Conservation (phyloP, 2,797 vertebrate species). For the Rhinatrema bivittatum region DNA sequence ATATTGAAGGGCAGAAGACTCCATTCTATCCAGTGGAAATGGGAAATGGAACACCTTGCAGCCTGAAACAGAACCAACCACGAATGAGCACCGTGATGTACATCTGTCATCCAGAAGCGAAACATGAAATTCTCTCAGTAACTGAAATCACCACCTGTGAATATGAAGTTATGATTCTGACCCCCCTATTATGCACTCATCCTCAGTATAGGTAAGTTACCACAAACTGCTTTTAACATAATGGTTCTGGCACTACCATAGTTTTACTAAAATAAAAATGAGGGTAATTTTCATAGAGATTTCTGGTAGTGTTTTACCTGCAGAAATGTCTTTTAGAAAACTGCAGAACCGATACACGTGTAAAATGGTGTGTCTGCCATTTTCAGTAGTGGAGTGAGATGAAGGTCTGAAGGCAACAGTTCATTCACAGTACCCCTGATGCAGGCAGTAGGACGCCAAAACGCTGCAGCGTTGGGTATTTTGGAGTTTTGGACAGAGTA, state of each 20-base stretch:
- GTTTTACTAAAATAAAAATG: too few relatives aligned
- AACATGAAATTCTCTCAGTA: conserved; percentile 93
- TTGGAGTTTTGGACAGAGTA: too few relatives aligned
- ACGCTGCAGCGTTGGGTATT: too few relatives aligned
- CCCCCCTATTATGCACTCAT: conserved; percentile 86
- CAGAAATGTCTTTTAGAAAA: too few relatives aligned
- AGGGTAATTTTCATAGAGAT: too few relatives aligned
- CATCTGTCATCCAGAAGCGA: conserved; percentile 93
- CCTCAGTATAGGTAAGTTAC: conserved; percentile 84
- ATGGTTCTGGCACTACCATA: background rate
- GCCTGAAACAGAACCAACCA: conserved; percentile 77
- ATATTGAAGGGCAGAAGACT: conserved; percentile 95
- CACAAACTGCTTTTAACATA: background rate
- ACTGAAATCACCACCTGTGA: conserved; percentile 94
- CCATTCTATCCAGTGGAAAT: conserved; percentile 85
- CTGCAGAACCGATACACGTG: too few relatives aligned
- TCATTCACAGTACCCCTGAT: too few relatives aligned
- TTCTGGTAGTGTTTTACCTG: too few relatives aligned
- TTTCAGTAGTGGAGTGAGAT: too few relatives aligned
- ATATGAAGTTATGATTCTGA: conserved; percentile 94
- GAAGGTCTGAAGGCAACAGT: too few relatives aligned
- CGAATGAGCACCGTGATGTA: conserved; percentile 83
- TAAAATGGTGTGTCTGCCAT: too few relatives aligned
- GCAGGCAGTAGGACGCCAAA: too few relatives aligned
- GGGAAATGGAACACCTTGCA: conserved; percentile 90